Conservation (phyloP, 1,140 invertebrate species). For the Ylistrum balloti region DNA sequence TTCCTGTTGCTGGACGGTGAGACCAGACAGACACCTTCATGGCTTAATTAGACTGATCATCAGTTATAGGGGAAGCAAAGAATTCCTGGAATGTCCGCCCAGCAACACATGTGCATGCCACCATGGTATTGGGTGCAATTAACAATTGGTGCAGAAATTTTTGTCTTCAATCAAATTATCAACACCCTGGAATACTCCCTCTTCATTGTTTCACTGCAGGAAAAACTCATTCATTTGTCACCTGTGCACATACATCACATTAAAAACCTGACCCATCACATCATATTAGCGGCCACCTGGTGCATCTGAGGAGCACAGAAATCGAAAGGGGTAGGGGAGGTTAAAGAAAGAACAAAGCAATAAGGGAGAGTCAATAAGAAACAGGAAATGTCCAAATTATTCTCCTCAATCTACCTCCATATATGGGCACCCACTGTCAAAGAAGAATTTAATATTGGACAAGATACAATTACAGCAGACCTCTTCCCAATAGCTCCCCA, state of each 20-base stretch:
- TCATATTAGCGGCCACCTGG: slow-evolving; percentile 8
- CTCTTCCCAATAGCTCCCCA: slow-evolving; percentile 8
- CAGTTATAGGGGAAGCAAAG: background rate
- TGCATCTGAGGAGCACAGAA: background rate
- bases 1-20: slow-evolving; percentile 35
- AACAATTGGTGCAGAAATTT: slow-evolving; percentile 21
- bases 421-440: slow-evolving; percentile 10
- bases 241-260: slow-evolving; percentile 25
- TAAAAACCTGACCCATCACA: background rate
- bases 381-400: background rate
- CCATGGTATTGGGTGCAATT: slow-evolving; percentile 37
- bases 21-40: background rate
- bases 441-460: background rate
- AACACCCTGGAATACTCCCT: background rate
- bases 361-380: background rate
- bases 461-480: background rate
- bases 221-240: slow-evolving; percentile 15
- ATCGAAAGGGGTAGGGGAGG: background rate
- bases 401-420: slow-evolving; percentile 8
- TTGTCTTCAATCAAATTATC: slow-evolving; percentile 40
- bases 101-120: slow-evolving; percentile 37
- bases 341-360: background rate
- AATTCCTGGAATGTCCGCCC: background rate
- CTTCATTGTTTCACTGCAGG: slow-evolving; percentile 15
- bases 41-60: background rate